Percentiles rank a stretch among this genome's conserved stretches.
phyloP scores from a whole-genome alignment of 2,113 vertebrate genomes.

The Orycteropus afer region DNA sequence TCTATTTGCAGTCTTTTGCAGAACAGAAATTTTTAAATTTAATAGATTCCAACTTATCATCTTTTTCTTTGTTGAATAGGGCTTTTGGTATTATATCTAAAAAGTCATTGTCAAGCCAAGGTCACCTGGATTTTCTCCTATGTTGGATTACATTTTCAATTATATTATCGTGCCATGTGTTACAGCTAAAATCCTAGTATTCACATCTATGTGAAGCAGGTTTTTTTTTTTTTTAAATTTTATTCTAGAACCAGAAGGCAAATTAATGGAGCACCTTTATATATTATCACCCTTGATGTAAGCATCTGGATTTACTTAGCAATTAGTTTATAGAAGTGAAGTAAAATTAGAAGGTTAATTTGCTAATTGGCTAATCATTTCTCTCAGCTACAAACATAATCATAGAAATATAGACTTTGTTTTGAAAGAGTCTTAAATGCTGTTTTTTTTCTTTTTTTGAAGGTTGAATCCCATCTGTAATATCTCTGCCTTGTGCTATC shows the following conservation, averaged over 20 bases:
- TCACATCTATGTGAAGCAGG: not conserved
- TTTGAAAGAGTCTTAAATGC: conserved; percentile 28
- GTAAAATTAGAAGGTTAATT: conserved; percentile 35
- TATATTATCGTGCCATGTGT: not conserved
- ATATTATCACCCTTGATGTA: conserved; percentile 19
- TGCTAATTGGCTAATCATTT: conserved; percentile 30
- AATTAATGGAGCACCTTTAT: conserved; percentile 29
- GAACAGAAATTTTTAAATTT: not conserved
- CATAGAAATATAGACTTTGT: not conserved
- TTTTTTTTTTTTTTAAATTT: conserved; percentile 7
- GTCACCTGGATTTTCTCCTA: not conserved
- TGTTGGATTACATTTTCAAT: not conserved
- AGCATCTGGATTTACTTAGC: conserved; percentile 41
- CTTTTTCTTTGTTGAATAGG: not conserved
- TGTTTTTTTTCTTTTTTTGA: not conserved
- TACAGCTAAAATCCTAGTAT: conserved; percentile 33
- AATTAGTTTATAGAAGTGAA: conserved; percentile 35
- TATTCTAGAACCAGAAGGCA: conserved; percentile 19
- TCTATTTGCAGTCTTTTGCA: not conserved
- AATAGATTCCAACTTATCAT: not conserved
- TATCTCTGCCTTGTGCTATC: not conserved
- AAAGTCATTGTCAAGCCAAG: not conserved
- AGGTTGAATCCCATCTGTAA: not conserved
- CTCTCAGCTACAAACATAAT: conserved; percentile 24
- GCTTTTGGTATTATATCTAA: not conserved